Evolutionary conservation across 2,888 invertebrate genomes (phyloP).

Genomic region (Tryphoninae sp.): DNA sequence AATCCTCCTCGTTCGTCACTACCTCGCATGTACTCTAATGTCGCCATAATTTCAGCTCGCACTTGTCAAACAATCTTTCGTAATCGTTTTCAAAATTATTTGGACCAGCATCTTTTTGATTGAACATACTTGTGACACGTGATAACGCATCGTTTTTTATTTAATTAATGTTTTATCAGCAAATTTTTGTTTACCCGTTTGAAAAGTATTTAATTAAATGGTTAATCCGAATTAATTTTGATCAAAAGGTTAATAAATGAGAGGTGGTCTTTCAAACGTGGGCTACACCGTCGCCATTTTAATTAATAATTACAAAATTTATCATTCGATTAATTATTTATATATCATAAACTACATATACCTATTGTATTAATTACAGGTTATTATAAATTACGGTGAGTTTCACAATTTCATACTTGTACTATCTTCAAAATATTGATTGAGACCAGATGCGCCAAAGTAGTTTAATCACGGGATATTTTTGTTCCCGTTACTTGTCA

Average conservation of each 20-base stretch:
- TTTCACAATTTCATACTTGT: too few species aligned
- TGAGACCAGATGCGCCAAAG: neutral
- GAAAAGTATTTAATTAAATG: neutral
- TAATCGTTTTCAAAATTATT: neutral
- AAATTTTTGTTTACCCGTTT: neutral
- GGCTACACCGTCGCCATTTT: too few species aligned
- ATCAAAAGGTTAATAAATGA: too few species aligned
- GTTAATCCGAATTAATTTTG: neutral
- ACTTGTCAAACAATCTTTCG: slow-evolving; percentile 3
- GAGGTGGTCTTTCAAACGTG: too few species aligned
- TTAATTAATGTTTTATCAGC: neutral
- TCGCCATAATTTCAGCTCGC: neutral
- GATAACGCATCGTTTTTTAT: neutral
- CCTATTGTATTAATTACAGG: too few species aligned
- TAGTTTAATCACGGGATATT: too few species aligned
- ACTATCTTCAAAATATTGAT: neutral
- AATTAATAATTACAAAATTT: too few species aligned
- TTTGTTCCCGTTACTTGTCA: too few species aligned
- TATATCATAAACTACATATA: too few species aligned
- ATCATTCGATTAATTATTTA: too few species aligned
- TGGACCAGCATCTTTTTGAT: too few species aligned
- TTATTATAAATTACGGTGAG: too few species aligned
- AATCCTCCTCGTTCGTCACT: slow-evolving; percentile 2
- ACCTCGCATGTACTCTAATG: slow-evolving; percentile 23
- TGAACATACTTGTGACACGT: neutral